Base-by-base conservation (phyloP, 2,888 invertebrate genomes). In the Hololepta plana region DNA sequence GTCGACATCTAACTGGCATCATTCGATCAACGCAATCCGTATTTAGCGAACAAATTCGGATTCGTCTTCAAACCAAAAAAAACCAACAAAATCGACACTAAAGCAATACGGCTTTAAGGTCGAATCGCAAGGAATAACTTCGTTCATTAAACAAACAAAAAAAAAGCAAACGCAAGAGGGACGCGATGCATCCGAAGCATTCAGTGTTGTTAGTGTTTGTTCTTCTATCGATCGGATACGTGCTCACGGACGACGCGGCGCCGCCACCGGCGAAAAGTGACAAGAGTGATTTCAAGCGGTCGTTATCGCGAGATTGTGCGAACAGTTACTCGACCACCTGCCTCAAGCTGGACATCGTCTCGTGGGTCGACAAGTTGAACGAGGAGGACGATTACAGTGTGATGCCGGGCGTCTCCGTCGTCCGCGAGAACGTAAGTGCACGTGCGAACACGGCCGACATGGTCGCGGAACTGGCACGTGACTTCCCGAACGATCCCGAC, bases 291-390 rank as follows among this genome's bases (percentile, higher is more conserved):
- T 45, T 39, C 30, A 45, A 45, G 28, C 46, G 49, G 31, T 46
- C 53, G 4, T 44, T 59, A 17, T 46, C 57, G 7, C 42, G 49
- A 23, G 63, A 63, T 34, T 74, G 74, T 47, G 57, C 57, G 19
- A 60, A 58, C 12, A 53, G 58, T 1, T 68, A 72, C 41, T 77
- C 72, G 46, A 60, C 72, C 12, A 75, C 76, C 45, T 84, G 84
- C 44, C 53, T 82, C 19, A 84, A 82, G 46, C 57, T 82, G 33
- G 80, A 81, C 41, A 67, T 77, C 23, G 65, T 80, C 2, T 73
- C 74, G 3, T 69, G 81, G 42, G 60, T 84, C 34, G 81, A 82
- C 44, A 69, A 71, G 24, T 45, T 82, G 15, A 68, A 73, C 37
- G 72, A 74, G 43, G 67, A 68, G 36, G 66, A 71, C 39, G 70